These are phyloP conservation scores for Tapera naevia DNA, from an alignment of 2,797 vertebrate genomes.

Conservation along the genomic window DNA sequence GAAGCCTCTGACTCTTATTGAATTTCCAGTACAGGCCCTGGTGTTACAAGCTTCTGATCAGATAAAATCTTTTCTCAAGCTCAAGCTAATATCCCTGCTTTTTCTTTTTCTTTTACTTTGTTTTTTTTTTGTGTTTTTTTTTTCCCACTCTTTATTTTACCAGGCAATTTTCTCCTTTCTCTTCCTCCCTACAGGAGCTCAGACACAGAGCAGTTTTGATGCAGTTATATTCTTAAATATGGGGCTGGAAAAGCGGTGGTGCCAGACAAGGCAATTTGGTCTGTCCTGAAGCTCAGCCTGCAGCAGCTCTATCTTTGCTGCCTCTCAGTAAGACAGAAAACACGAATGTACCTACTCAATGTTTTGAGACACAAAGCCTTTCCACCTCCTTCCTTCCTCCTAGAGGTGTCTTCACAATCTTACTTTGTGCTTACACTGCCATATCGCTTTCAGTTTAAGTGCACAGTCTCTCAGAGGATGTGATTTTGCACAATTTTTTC, in stretches of 20 bases:
- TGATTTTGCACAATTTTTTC: not conserved
- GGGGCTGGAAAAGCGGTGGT: not conserved
- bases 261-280: not conserved
- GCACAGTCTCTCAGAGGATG: not conserved
- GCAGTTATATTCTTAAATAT: not conserved
- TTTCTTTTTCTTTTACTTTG: too few relatives aligned
- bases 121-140: too few relatives aligned
- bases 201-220: not conserved
- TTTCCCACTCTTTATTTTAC: not conserved
- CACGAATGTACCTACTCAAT: fast-evolving
- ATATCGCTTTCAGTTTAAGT: fast-evolving
- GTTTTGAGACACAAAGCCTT: not conserved
- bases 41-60: not conserved
- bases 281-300: not conserved
- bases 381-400: not conserved
- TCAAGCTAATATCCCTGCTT: not conserved
- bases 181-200: not conserved
- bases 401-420: not conserved
- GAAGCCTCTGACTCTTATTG: not conserved
- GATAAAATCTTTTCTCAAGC: not conserved
- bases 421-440: not conserved
- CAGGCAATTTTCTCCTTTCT: not conserved
- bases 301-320: not conserved
- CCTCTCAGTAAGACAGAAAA: not conserved
- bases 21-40: not conserved